A percentile compares a stretch with the other conserved stretches of the same genome.
These are phyloP conservation scores for Thryonomys swinderianus DNA, from an alignment of 2,113 vertebrate genomes.

Conservation along the genomic window DNA sequence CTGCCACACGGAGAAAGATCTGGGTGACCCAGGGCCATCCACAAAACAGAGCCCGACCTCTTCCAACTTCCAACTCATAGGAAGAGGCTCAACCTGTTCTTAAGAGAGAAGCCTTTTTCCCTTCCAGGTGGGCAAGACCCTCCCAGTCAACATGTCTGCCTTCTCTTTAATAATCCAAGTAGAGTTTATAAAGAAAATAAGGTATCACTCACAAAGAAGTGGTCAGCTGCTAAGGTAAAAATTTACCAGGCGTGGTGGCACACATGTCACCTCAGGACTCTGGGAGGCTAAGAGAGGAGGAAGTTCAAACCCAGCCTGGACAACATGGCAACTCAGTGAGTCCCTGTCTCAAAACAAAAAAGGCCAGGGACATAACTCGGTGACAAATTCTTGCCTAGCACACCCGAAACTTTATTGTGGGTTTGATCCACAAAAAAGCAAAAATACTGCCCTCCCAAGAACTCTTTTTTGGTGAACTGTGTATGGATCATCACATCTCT, in stretches of 20 bases:
- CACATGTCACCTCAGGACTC: not conserved
- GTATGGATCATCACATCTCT: not conserved
- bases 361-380: not conserved
- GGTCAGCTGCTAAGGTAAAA: not conserved
- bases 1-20: fast-evolving
- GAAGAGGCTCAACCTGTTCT: not conserved
- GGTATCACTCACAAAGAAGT: not conserved
- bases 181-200: not conserved
- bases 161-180: not conserved
- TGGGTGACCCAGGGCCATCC: not conserved
- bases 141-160: not conserved
- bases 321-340: not conserved
- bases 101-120: not conserved
- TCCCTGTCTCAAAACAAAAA: not conserved
- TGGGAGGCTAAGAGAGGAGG: not conserved
- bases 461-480: not conserved
- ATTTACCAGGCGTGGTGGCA: not conserved
- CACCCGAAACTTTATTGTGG: not conserved
- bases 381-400: not conserved
- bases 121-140: not conserved
- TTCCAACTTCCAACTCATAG: not conserved
- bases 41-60: not conserved
- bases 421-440: not conserved
- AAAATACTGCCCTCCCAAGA: not conserved
- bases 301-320: not conserved